phyloP scores from a whole-genome alignment of 1,140 invertebrate genomes.

The Diplogasteroides magnus region DNA sequence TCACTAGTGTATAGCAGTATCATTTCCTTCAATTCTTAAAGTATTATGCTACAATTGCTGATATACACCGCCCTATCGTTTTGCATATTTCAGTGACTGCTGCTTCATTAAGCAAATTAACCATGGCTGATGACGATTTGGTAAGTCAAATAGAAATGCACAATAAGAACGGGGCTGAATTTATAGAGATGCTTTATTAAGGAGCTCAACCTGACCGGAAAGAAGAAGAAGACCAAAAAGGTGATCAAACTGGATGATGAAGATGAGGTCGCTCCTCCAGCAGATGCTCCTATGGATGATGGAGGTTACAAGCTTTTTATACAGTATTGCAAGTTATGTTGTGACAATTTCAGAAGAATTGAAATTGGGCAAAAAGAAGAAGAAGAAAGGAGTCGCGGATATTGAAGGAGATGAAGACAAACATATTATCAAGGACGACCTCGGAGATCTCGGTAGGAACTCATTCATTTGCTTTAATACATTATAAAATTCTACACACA shows the following conservation, averaged over 20 bases:
- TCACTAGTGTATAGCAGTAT: no score
- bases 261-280: neutral
- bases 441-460: conserved; percentile 12
- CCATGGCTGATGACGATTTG: no score
- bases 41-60: no score
- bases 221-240: conserved; percentile 37
- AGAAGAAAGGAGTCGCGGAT: conserved; percentile 20
- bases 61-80: no score
- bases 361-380: conserved; percentile 31
- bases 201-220: conserved; percentile 25
- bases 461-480: no score
- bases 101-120: no score
- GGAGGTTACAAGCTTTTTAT: conserved; percentile 1
- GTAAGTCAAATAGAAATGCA: no score
- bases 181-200: no score
- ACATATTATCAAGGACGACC: conserved; percentile 1
- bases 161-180: no score
- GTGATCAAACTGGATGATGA: conserved; percentile 8
- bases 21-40: no score
- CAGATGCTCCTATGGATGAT: conserved; percentile 10
- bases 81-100: no score
- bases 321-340: neutral
- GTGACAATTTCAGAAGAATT: conserved; percentile 20
- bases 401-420: conserved; percentile 27
- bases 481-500: no score